These are phyloP conservation scores for Mus musculus DNA, from an alignment of 2,113 vertebrate genomes.

Conservation along the genomic window DNA sequence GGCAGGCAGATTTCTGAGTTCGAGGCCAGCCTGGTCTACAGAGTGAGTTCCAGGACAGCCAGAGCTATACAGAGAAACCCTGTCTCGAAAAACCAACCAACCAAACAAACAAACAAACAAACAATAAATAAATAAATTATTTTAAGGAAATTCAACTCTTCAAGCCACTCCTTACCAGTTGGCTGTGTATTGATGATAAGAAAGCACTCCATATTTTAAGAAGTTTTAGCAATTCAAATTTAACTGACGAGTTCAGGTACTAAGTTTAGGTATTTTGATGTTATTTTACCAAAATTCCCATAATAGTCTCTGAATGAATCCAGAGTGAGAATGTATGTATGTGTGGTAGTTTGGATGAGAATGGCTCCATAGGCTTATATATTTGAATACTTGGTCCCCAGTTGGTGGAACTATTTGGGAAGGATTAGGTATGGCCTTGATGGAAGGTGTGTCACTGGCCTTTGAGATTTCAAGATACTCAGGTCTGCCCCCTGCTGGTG, in stretches of 20 bases:
- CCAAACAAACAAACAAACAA: too few species aligned
- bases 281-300: conserved; percentile 49
- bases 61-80: too few species aligned
- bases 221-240: conserved; percentile 31
- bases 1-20: too few species aligned
- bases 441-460: neutral
- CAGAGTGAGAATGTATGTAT: neutral
- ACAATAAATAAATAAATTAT: neutral
- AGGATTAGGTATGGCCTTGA: neutral
- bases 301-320: neutral
- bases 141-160: neutral
- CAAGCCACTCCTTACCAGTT: neutral
- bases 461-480: neutral
- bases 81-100: too few species aligned
- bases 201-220: conserved; percentile 15
- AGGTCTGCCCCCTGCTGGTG: neutral
- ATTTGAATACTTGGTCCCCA: neutral
- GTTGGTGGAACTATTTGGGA: neutral
- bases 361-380: neutral
- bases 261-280: neutral
- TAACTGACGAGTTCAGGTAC: conserved; percentile 13
- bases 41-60: too few species aligned
- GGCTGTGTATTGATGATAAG: neutral
- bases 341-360: neutral
- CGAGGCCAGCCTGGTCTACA: too few species aligned